Evolutionary conservation across 2,888 invertebrate genomes (phyloP).

Genomic region (Hermodice carunculata): DNA sequence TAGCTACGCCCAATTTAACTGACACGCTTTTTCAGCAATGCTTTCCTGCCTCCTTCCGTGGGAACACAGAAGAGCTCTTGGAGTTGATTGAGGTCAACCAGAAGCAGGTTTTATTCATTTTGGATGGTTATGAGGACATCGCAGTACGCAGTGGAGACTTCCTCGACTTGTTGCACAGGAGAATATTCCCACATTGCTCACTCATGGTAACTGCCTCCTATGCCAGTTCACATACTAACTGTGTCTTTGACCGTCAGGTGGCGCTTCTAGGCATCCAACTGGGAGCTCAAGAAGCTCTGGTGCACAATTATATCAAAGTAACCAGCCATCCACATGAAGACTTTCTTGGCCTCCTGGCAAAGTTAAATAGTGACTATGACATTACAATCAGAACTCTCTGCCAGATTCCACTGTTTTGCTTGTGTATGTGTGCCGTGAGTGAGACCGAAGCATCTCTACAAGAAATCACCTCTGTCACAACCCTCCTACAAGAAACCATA

Average conservation of each 20-base stretch:
- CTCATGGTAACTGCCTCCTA: no score
- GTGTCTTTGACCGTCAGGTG: slow-evolving; percentile 24
- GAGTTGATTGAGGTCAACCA: slow-evolving; percentile 48
- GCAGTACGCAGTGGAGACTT: slow-evolving; percentile 19
- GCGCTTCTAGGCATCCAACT: slow-evolving; percentile 24
- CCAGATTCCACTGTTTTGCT: slow-evolving; percentile 22
- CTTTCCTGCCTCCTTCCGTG: slow-evolving; percentile 48
- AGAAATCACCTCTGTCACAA: background rate
- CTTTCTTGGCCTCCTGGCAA: background rate
- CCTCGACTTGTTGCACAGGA: slow-evolving; percentile 44
- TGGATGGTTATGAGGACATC: slow-evolving; percentile 56
- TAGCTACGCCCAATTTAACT: no score
- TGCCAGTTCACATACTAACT: slow-evolving; percentile 37
- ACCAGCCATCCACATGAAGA: slow-evolving; percentile 3
- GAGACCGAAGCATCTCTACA: slow-evolving; percentile 7
- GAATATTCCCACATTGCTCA: no score
- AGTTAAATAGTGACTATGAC: background rate
- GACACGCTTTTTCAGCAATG: slow-evolving; percentile 47
- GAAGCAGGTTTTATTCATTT: slow-evolving; percentile 48
- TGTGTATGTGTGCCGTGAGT: slow-evolving; percentile 31
- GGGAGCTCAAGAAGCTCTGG: slow-evolving; percentile 16
- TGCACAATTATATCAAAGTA: slow-evolving; percentile 9
- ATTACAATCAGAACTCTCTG: background rate
- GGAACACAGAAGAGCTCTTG: slow-evolving; percentile 51
- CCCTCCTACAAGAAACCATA: slow-evolving; percentile 17